Evolutionary conservation across 2,797 vertebrate genomes (phyloP), one percentile per base, ranked within the genome.

Genomic region (Pseudochirops corinnae): DNA sequence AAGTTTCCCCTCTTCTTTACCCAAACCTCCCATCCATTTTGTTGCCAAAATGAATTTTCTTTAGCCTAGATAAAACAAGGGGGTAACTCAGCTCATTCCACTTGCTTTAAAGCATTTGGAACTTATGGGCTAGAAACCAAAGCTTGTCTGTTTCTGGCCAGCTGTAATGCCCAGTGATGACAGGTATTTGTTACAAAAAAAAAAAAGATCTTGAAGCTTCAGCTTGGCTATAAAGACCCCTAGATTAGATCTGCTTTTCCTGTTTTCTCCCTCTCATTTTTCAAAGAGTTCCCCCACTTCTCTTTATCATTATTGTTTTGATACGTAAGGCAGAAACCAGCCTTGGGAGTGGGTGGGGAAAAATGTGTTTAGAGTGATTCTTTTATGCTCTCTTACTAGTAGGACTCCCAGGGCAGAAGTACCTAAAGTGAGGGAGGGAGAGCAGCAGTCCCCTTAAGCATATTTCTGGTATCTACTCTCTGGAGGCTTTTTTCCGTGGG

Each of bases 181-280:
- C 39, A 67, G 74, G 21, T 53, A 56, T 16, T 50, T 87, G 74
- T 87, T 87, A 26, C 26, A 87, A 87, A 50, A 87, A 82, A 46
- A 82, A 52, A 52, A 52, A 6, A 24, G 28, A 92, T 52, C 94
- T 94, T 21, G 93, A 94, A 91, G 94, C 58, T 94, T 90, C 52
- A 55, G 53, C 18, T 62, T 93, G 95, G 90, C 91, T 94, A n/a
- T n/a, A 46, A 90, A 93, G 90, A 46, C n/a, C 18, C 28, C 91
- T 91, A 94, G 57, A 55, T 5, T 90, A 28, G 39, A 46, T 91
- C 58, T 90, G 55, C 53, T 91, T 56, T 87, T 31, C 7, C 52
- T 87, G 26, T 18, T 1, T 26, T 29, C 39, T 90, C 39, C 52
- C 16, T 29, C 56, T 55, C 0, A 0, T 55, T 46, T 90, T 93